Base-by-base conservation (phyloP, 2,888 invertebrate genomes). In the Helicoverpa assulta region DNA sequence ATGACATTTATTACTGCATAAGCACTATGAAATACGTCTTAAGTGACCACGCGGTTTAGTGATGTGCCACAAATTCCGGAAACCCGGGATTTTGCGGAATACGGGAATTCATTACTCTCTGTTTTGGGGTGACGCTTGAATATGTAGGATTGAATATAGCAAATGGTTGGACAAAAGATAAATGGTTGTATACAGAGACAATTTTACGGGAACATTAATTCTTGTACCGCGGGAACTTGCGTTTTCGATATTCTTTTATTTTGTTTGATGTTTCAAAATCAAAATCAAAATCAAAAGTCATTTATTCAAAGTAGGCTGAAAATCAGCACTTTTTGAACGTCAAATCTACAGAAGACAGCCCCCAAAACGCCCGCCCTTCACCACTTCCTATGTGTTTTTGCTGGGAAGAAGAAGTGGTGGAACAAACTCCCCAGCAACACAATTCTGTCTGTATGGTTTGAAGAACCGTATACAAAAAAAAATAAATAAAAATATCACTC, bases 41-140 rank as follows among this genome's bases (percentile, higher is more conserved):
- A 33, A 73, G 69, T 78, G 73, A 76, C 76, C 73, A 65, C 61
- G 21, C 18, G n/a, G 19, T 26, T 43, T 65, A 76, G 78, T 78
- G 78, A 52, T 60, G 69, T 62, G 4, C 21, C 55, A 50, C 14
- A 4, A 21, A 26, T 60, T 37, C 55, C 43, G 33, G 55, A 50
- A 43, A 29, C 6, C 0, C 59, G 50, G 43, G 59, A 73, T 73
- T 76, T 37, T 43, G 5, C 16, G 5, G 26, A 37, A 51, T 19
- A 33, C 10, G 16, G 33, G 26, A 67, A 64, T 56, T 59, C 21
- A 72, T 67, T 67, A 53, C n/a, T 57, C 56, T 43, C 7, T 47
- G 33, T 76, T 19, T 53, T 58, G 37, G n/a, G 51, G 12, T 37
- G 21, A 19, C 18, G 4, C 8, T 53, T 64, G 52, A 70, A 56